Base-by-base conservation (phyloP, 1,140 invertebrate genomes). In the Drosophila lacteicornis region DNA sequence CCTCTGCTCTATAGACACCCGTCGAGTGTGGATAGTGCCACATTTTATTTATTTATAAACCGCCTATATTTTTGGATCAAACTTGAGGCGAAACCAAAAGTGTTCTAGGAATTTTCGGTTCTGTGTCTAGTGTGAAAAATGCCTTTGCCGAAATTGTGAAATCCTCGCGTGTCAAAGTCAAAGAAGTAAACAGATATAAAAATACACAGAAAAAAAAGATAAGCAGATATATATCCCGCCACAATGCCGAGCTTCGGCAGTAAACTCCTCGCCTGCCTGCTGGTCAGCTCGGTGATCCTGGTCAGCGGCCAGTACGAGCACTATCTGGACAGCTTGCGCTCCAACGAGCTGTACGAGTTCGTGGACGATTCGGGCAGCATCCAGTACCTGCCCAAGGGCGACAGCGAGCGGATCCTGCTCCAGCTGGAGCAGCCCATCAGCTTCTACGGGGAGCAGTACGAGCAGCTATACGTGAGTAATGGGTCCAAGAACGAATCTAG, bases 381-480 rank as follows among this genome's bases (percentile, higher is more conserved):
- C 22, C 80, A 87, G 33, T 84, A 63, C 42, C 57, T 92, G 70
- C 42, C 75, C 57, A 78, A 91, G 78, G 94, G 94, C 57, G 87
- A 93, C 78, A 86, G 94, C 38, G 46, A 91, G 11, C 92, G 92
- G 19, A 76, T 82, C 27, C 85, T 93, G 65, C 77, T 93, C 2
- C 74, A 82, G 65, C 93, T 96, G 27, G 93, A 94, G 66, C 94
- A 94, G 4, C 96, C 96, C 0, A 94, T 97, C 57, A 93, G 94
- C 7, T 96, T 97, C 92, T 97, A 95, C 92, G 95, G 95, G 79
- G 95, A 95, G 49, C 92, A 93, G 51, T 97, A 96, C 92, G 94
- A 94, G 46, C 94, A 94, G 36, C 94, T 97, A 86, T 97, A 94
- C 93, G 96, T 97, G 93, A 97, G 96, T 96, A 78, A 49, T 50